Conservation (phyloP, 2,113 vertebrate genomes). For the Nothocercus julius region DNA sequence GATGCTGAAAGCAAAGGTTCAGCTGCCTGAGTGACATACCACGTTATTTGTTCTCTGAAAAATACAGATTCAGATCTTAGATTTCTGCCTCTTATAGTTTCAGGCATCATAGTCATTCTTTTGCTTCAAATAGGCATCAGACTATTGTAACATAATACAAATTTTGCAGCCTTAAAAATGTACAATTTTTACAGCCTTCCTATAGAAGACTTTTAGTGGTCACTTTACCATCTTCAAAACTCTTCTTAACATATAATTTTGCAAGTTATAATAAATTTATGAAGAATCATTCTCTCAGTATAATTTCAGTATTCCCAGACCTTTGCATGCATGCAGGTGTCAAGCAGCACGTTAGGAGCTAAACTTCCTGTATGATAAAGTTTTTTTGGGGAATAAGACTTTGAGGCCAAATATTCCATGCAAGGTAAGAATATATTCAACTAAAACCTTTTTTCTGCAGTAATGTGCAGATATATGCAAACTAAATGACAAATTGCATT, state of each 20-base stretch:
- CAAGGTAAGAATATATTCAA: not conserved
- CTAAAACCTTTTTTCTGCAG: not conserved
- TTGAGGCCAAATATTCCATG: not conserved
- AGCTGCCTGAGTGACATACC: not conserved
- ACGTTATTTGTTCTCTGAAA: conserved; percentile 20
- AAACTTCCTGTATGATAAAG: not conserved
- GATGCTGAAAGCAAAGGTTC: not conserved
- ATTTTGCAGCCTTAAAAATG: not conserved
- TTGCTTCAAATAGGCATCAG: not conserved
- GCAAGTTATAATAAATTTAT: conserved; percentile 41
- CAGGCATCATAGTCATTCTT: not conserved
- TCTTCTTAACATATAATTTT: conserved; percentile 8
- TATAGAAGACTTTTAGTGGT: not conserved
- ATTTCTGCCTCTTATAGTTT: not conserved
- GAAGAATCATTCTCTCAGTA: not conserved
- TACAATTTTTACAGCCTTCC: not conserved
- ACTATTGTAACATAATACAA: not conserved
- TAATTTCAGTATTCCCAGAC: not conserved
- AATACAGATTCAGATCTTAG: not conserved
- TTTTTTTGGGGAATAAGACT: not conserved
- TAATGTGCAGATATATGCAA: not conserved
- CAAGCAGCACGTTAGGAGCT: not conserved
- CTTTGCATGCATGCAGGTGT: not conserved
- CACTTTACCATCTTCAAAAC: conserved; percentile 34
- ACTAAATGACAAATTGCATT: accelerated